Base-by-base conservation (phyloP, 2,113 vertebrate genomes). In the Prochilodus magdalenae region DNA sequence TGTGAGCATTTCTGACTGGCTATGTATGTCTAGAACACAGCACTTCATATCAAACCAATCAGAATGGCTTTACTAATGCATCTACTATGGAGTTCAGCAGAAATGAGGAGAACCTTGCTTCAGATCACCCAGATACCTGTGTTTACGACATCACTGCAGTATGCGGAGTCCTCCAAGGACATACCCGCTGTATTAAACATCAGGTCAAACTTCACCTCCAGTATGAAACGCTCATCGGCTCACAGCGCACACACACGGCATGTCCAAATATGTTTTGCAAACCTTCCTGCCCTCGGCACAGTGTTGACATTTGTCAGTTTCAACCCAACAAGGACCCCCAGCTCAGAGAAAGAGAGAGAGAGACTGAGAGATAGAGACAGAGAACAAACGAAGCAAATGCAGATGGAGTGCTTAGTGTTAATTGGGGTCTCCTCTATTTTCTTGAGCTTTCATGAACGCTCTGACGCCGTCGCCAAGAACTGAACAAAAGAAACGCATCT, bases 371-470 rank as follows among this genome's bases (percentile, higher is more conserved):
- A 60, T 20, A 60, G 20, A 57, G 22, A 57, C 8, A 60, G n/a
- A 72, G 47, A 72, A 49, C 26, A 51, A 53, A 47, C 18, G 2
- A 71, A 69, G 8, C 14, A 26, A 65, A 18, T n/a, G 44, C 26
- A 29, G 47, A 72, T 5, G 14, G 18, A 3, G 22, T 51, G 44
- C 72, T 63, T 16, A 26, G 22, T 51, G 44, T 80, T 73, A 36
- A 63, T 65, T 55, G 27, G 59, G 53, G 44, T 65, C 49, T 80
- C 22, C 55, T 49, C 70, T 80, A 51, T 73, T 63, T 65, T 18
- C 20, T n/a, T 75, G 20, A 36, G 29, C 55, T n/a, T n/a, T 36
- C 27, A 33, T 33, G 18, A 27, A 15, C 5, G 44, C 44, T 24
- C 20, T 47, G 27, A 33, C 16, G 36, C 55, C 27, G n/a, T 26